These are phyloP conservation scores for Eurosta solidaginis DNA, from an alignment of 1,140 invertebrate species.

Conservation along the genomic window DNA sequence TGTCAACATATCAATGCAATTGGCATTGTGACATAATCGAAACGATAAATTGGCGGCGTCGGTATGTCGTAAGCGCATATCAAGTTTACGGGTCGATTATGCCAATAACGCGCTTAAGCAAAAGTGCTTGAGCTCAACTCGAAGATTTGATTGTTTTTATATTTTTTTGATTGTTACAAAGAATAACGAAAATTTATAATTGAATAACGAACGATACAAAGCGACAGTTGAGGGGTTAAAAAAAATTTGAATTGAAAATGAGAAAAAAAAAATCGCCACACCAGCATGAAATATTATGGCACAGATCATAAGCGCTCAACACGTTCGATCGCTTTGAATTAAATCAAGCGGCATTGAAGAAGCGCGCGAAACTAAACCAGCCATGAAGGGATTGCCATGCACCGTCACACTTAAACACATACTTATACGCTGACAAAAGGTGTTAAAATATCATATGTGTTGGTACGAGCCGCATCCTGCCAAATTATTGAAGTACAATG, in stretches of 20 bases:
- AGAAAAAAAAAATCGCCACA: background rate
- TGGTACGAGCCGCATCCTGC: background rate
- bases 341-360: background rate
- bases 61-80: background rate
- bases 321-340: conserved; percentile 22
- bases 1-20: conserved; percentile 19
- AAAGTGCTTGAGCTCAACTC: background rate
- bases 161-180: background rate
- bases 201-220: conserved; percentile 9
- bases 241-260: background rate
- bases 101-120: background rate
- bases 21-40: conserved; percentile 23
- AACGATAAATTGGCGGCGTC: background rate
- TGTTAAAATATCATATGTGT: conserved; percentile 13
- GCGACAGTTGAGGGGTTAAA: background rate
- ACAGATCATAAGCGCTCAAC: conserved; percentile 23
- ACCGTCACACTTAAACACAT: background rate
- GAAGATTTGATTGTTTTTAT: background rate
- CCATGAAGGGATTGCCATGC: background rate
- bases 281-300: conserved; percentile 1
- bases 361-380: background rate
- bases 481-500: conserved; percentile 28
- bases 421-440: background rate
- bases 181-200: conserved; percentile 28
- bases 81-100: background rate